Conservation (phyloP, 2,113 vertebrate species). For the Cephalopholis sonnerati region DNA sequence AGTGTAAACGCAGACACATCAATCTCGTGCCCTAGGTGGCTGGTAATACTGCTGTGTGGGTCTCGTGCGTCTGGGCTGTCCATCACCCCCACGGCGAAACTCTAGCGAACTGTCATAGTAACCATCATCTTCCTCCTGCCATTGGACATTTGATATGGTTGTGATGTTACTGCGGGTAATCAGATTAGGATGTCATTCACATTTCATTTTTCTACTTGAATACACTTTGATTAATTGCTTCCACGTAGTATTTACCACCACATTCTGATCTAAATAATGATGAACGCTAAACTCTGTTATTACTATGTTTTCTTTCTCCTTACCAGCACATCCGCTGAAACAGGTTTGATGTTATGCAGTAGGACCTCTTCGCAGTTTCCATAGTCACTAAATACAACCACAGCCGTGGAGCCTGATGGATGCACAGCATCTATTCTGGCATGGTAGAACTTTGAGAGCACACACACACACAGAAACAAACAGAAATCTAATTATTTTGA, state of each 20-base stretch:
- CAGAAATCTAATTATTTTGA: neutral
- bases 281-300: neutral
- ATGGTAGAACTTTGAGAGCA: slow-evolving; percentile 90
- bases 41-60: slow-evolving; percentile 99
- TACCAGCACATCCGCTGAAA: slow-evolving; percentile 92
- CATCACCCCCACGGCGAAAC: slow-evolving; percentile 95
- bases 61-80: slow-evolving; percentile 91
- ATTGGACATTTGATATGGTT: slow-evolving; percentile 77
- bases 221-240: slow-evolving; percentile 25
- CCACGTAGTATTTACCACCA: neutral
- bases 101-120: slow-evolving; percentile 94
- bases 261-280: neutral
- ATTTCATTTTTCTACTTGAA: slow-evolving; percentile 46
- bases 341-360: slow-evolving; percentile 94
- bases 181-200: slow-evolving; percentile 44
- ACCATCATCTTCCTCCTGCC: slow-evolving; percentile 92
- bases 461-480: slow-evolving; percentile 6
- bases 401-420: slow-evolving; percentile 96
- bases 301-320: slow-evolving; percentile 52
- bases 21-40: slow-evolving; percentile 95
- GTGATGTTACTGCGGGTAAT: slow-evolving; percentile 60
- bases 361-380: slow-evolving; percentile 99
- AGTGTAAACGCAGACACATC: slow-evolving; percentile 69
- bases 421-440: slow-evolving; percentile 97
- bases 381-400: slow-evolving; percentile 97